Base-by-base conservation (phyloP, 2,113 vertebrate genomes). In the Archocentrus centrarchus region DNA sequence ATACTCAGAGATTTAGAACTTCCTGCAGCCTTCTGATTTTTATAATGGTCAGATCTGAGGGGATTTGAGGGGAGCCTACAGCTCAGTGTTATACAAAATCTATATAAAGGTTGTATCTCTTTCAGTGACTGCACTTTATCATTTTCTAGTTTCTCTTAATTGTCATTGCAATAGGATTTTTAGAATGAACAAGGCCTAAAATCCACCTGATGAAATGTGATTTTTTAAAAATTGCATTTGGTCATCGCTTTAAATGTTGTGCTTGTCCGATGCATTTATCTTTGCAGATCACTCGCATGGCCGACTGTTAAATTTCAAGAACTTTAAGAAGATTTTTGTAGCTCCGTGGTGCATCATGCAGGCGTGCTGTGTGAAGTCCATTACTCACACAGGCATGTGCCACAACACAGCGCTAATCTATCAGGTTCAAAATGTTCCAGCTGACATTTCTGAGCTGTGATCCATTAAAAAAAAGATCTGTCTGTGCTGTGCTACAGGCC, bases 371-470 rank as follows among this genome's bases (percentile, higher is more conserved):
- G 63, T 77, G 53, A 55, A 86, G 86, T 61, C 27, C 81, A 85
- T 86, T 86, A 83, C 47, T 90, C 82, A 86, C 53, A 37, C 79
- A 62, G 53, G 77, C 80, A 1, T 58, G 77, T 60, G 27, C 61
- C 39, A 7, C 81, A 81, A 60, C 64, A 86, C 77, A 61, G 44
- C 62, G 11, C 85, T 62, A 66, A 80, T 84, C 84, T 70, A 66
- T 83, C 85, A 24, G 79, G 77, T 66, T 89, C 79, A 77, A 85
- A 86, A 84, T 76, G 86, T 79, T 87, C 86, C 77, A 88, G 84
- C 80, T 82, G 83, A 92, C 88, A 77, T 85, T 86, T 89, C 82
- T 63, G 76, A 84, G 80, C 89, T 75, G 82, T 88, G 82, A 89
- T 82, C 63, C 5, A 37, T 89, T 70, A 53, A 78, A 82, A 86